Base-by-base conservation (phyloP, 2,888 invertebrate species). In the Taphrorychus bicolor region DNA sequence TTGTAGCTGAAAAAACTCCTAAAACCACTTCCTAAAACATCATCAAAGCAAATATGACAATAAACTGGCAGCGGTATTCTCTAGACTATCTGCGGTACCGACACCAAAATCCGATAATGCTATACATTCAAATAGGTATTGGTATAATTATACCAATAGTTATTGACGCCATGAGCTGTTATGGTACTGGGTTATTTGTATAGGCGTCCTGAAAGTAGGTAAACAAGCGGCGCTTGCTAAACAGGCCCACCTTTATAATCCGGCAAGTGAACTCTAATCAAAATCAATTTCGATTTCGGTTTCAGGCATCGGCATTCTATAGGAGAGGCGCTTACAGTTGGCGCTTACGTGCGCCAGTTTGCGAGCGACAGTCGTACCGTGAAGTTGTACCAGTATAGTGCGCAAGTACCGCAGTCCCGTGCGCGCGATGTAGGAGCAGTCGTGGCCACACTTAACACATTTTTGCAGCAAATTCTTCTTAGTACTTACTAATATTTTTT, bases 181-280 rank as follows among this genome's bases (percentile, higher is more conserved):
- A 32, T 32, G 32, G 32, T 32, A 32, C 32, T 32, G 32, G 9
- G n/a, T n/a, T n/a, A n/a, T n/a, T n/a, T n/a, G 21, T 45, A 45
- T 5, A 5, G 14, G 1, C 45, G 21, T 2, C 3, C 51, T 21
- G 24, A 65, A 64, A 69, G 64, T 52, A 69, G 60, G 67, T 21
- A 60, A 66, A 66, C 70, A 63, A 66, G 66, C 61, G 59, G 53
- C 56, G 52, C 61, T 60, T 24, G 59, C 63, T 59, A 66, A 63
- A 57, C 66, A 54, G 70, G 41, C 70, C 63, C 59, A 45, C 57
- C 58, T 59, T 21, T 14, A 59, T 41, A n/a, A 60, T 48, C 56
- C 45, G 45, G 32, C 54, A 54, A 59, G 69, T 62, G 62, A 61
- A 58, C 61, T 58, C 60, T 54, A 53, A 64, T 59, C 56, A 59